Percentiles rank a stretch among this genome's conserved stretches.
Evolutionary conservation across 2,888 invertebrate species (phyloP).

Genomic region (Sussaba pulchella): DNA sequence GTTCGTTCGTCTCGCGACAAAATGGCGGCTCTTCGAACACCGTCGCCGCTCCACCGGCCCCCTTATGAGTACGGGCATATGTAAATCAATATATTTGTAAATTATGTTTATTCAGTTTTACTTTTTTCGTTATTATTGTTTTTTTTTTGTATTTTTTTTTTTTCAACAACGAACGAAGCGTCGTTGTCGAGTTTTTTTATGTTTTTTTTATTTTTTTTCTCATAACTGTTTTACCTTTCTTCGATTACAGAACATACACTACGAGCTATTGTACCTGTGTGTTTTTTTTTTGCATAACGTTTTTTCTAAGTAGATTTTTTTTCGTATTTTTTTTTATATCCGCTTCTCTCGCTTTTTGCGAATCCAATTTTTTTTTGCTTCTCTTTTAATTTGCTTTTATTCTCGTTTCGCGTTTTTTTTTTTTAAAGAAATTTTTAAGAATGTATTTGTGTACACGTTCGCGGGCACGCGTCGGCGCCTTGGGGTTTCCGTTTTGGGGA

Average conservation of each 20-base stretch:
- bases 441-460: constrained; percentile 81
- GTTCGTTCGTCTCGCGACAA: constrained; percentile 28
- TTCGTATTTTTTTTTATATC: constrained; percentile 64
- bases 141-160: constrained; percentile 73
- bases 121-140: constrained; percentile 30
- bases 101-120: constrained; percentile 80
- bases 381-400: constrained; percentile 57
- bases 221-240: constrained; percentile 79
- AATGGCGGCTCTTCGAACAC: constrained; percentile 60
- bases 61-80: constrained; percentile 84
- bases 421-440: constrained; percentile 73
- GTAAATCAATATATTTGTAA: constrained; percentile 85
- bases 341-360: constrained; percentile 64
- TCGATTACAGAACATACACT: constrained; percentile 85
- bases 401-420: constrained; percentile 72
- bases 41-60: constrained; percentile 79
- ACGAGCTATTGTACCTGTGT: constrained; percentile 83
- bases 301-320: constrained; percentile 58
- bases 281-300: constrained; percentile 70
- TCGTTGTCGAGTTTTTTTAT: constrained; percentile 40
- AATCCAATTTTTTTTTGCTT: constrained; percentile 60
- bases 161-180: constrained; percentile 54
- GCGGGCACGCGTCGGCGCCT: constrained; percentile 80
- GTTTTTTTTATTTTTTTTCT: constrained; percentile 50
- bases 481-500: constrained; percentile 73